phyloP scores from a whole-genome alignment of 2,888 invertebrate genomes.

The Chymomyza procnemis region DNA sequence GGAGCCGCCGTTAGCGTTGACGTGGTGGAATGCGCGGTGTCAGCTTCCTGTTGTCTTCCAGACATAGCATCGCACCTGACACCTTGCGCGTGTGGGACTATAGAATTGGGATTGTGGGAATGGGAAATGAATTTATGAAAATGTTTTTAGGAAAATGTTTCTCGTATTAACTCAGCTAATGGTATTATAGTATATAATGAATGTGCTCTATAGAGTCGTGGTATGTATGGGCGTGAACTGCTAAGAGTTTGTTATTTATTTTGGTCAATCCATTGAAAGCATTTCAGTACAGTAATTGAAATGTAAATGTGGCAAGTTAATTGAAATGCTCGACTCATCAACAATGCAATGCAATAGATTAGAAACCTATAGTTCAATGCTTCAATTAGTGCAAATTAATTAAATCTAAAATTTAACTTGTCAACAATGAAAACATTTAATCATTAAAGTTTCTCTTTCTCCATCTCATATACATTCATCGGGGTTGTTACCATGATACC shows the following conservation, averaged over 20 bases:
- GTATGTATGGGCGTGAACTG: not conserved
- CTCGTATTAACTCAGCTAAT: too few species aligned
- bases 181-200: slow-evolving; percentile 53
- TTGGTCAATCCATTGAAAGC: not conserved
- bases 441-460: not conserved
- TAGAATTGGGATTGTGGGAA: too few species aligned
- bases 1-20: too few species aligned
- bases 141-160: too few species aligned
- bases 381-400: slow-evolving; percentile 40
- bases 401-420: slow-evolving; percentile 13
- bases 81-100: too few species aligned
- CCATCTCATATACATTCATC: not conserved
- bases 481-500: slow-evolving; percentile 52
- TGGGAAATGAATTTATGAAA: too few species aligned
- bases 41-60: too few species aligned
- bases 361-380: slow-evolving; percentile 5
- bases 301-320: slow-evolving; percentile 44
- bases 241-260: not conserved
- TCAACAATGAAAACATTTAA: not conserved
- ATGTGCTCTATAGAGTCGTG: slow-evolving; percentile 46
- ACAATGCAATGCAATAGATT: slow-evolving; percentile 29
- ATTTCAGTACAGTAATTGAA: slow-evolving; percentile 44
- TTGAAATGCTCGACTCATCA: slow-evolving; percentile 35
- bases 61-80: too few species aligned
- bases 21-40: too few species aligned